These are phyloP conservation scores for Aphrophora alni DNA, from an alignment of 2,888 invertebrate species.

Conservation along the genomic window DNA sequence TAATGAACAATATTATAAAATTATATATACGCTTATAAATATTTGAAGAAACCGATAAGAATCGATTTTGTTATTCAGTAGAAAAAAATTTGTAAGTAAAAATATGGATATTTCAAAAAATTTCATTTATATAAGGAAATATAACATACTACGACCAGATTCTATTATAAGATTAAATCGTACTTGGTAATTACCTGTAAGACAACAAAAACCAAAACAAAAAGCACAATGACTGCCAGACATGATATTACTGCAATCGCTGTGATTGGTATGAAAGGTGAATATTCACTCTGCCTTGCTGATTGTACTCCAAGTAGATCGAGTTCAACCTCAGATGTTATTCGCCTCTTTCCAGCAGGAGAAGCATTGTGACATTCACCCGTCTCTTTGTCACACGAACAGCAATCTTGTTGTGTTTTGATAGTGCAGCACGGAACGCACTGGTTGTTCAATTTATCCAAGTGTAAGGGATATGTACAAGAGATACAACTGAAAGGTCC, in stretches of 20 bases:
- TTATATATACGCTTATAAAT: too few relatives aligned
- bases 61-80: too few relatives aligned
- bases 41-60: too few relatives aligned
- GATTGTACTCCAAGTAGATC: conserved; percentile 30
- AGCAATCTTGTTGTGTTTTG: conserved; percentile 64
- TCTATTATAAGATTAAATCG: too few relatives aligned
- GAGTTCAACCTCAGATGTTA: conserved; percentile 62
- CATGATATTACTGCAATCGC: conserved; percentile 72
- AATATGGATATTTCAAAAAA: too few relatives aligned
- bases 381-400: conserved; percentile 72
- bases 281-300: conserved; percentile 12
- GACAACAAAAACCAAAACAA: conserved; percentile 72
- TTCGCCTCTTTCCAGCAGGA: conserved; percentile 76
- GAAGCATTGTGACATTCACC: conserved; percentile 77
- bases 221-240: conserved; percentile 71
- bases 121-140: too few relatives aligned
- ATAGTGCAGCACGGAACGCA: conserved; percentile 77
- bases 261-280: conserved; percentile 62
- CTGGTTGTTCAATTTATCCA: conserved; percentile 76
- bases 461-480: conserved; percentile 69
- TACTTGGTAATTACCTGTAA: conserved; percentile 81
- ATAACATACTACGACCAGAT: too few relatives aligned
- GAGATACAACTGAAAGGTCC: conserved; percentile 72
- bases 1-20: too few relatives aligned
- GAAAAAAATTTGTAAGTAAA: too few relatives aligned